Conservation (phyloP, 2,113 vertebrate genomes). For the Xiphophorus hellerii region DNA sequence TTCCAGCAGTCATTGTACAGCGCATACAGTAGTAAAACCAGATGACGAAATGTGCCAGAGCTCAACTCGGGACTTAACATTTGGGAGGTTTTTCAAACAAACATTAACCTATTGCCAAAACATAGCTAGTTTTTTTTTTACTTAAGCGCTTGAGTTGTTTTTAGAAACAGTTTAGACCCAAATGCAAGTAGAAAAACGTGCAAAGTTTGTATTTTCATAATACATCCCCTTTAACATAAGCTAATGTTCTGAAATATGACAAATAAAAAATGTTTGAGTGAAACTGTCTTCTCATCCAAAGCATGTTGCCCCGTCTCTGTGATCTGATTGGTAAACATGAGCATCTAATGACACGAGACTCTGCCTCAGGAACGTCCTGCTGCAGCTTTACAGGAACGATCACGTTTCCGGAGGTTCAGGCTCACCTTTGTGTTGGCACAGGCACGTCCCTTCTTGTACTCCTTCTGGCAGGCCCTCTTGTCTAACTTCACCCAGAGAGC, state of each 20-base stretch:
- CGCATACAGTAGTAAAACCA: too few relatives aligned
- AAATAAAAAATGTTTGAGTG: background rate
- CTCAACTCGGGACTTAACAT: too few relatives aligned
- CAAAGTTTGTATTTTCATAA: too few relatives aligned
- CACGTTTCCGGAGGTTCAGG: background rate
- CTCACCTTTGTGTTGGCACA: slow-evolving; percentile 93
- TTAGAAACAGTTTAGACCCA: too few relatives aligned
- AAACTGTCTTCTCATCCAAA: background rate
- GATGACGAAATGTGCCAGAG: too few relatives aligned
- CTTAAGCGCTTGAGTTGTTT: too few relatives aligned
- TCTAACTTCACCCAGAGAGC: slow-evolving; percentile 97
- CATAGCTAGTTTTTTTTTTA: too few relatives aligned
- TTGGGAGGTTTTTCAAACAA: too few relatives aligned
- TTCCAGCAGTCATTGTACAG: too few relatives aligned
- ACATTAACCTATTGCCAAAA: too few relatives aligned
- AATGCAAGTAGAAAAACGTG: too few relatives aligned
- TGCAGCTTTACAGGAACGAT: background rate
- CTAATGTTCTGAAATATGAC: background rate
- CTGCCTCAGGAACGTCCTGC: background rate
- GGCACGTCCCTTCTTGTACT: slow-evolving; percentile 96
- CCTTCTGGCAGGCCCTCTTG: slow-evolving; percentile 93
- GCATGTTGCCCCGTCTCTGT: background rate
- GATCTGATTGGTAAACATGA: slow-evolving; percentile 8
- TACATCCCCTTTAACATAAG: background rate
- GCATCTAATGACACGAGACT: slow-evolving; percentile 23